Conservation (phyloP, 2,797 vertebrate genomes). For the Lateolabrax maculatus region DNA sequence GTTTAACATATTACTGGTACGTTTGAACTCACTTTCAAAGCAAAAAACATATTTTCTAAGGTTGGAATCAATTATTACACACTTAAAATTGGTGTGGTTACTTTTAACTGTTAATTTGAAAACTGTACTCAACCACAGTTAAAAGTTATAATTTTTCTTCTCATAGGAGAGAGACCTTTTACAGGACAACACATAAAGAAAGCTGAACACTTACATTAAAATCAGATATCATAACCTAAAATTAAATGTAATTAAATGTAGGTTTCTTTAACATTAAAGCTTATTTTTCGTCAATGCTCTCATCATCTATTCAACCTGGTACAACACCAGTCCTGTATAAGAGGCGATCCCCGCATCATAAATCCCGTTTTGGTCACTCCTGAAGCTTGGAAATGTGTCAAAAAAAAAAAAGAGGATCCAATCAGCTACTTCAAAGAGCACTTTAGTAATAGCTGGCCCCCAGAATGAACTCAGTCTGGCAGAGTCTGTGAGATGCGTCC, state of each 20-base stretch:
- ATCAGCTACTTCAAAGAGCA: slow-evolving; percentile 43
- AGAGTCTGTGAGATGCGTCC: slow-evolving; percentile 14
- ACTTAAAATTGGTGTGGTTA: background rate
- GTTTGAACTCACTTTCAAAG: background rate
- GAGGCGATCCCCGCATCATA: slow-evolving; percentile 23
- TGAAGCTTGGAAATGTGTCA: slow-evolving; percentile 31
- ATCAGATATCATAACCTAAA: background rate
- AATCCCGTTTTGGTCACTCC: slow-evolving; percentile 28
- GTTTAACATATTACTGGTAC: background rate
- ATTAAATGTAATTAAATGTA: no score
- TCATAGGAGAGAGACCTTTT: background rate
- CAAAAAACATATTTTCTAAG: background rate
- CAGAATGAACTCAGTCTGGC: slow-evolving; percentile 32
- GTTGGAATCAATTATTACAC: background rate
- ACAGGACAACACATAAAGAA: background rate
- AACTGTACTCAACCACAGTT: background rate
- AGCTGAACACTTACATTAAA: background rate
- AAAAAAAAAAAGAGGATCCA: slow-evolving; percentile 29
- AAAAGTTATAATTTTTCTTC: background rate
- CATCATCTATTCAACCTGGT: slow-evolving; percentile 22
- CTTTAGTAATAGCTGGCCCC: slow-evolving; percentile 41
- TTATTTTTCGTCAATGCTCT: background rate
- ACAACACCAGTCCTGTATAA: slow-evolving; percentile 15
- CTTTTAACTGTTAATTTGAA: background rate
- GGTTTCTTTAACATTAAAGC: no score